phyloP scores from a whole-genome alignment of 2,113 vertebrate genomes.

The Daboia siamensis region DNA sequence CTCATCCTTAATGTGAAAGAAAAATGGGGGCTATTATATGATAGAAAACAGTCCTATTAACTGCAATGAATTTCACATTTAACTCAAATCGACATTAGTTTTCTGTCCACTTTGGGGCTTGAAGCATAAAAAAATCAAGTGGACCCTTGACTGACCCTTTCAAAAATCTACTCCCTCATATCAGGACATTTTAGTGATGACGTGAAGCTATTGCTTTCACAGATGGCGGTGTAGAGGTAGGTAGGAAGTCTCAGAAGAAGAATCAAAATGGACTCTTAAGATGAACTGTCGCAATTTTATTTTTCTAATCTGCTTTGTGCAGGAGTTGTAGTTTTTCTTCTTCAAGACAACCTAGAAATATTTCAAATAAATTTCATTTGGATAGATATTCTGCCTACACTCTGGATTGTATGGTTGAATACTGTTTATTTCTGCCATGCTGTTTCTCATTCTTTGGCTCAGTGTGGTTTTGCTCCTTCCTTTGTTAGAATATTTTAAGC shows the following conservation, averaged over 20 bases:
- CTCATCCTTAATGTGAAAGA: not conserved
- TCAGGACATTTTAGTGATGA: not conserved
- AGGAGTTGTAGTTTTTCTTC: not conserved
- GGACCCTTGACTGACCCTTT: not conserved
- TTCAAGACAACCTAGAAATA: not conserved
- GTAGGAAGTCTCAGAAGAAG: not conserved
- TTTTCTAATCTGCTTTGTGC: not conserved
- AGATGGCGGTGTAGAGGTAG: not conserved
- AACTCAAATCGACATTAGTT: not conserved
- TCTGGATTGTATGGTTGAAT: not conserved
- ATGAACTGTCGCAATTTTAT: not conserved
- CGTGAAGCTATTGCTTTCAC: not conserved
- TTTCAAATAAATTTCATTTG: not conserved
- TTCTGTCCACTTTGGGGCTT: not conserved
- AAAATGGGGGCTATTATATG: not conserved
- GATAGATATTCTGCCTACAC: not conserved
- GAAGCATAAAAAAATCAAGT: not conserved
- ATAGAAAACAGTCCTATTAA: not conserved
- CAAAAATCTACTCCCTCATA: not conserved
- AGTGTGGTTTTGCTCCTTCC: not conserved
- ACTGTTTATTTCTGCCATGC: not conserved
- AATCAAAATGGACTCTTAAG: not conserved
- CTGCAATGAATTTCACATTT: not conserved
- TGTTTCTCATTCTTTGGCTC: not conserved
- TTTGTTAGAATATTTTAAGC: not conserved